Evolutionary conservation across 1,140 invertebrate species (phyloP).

Genomic region (Zaprionus lachaisei): DNA sequence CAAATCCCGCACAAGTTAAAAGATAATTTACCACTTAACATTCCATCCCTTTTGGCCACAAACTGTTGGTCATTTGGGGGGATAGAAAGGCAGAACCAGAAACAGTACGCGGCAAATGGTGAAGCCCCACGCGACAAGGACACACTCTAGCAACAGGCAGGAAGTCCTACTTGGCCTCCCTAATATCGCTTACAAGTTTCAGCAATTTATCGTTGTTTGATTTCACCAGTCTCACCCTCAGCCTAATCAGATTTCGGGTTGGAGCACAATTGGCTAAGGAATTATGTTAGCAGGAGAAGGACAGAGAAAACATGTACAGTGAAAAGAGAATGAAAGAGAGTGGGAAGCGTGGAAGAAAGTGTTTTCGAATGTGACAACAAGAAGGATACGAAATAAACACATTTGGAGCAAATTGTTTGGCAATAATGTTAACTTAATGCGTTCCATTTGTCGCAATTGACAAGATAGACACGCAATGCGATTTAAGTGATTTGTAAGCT

Average conservation of each 20-base stretch:
- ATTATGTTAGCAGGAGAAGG: slow-evolving; percentile 44
- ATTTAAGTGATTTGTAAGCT: slow-evolving; percentile 72
- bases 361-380: slow-evolving; percentile 65
- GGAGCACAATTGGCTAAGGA: slow-evolving; percentile 69
- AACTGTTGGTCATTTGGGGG: slow-evolving; percentile 49
- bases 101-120: slow-evolving; percentile 26
- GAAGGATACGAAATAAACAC: slow-evolving; percentile 77
- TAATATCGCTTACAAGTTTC: slow-evolving; percentile 74
- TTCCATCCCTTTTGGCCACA: slow-evolving; percentile 54
- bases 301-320: not conserved
- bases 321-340: slow-evolving; percentile 8
- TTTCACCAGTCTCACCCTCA: slow-evolving; percentile 43
- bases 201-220: slow-evolving; percentile 81
- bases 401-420: slow-evolving; percentile 80
- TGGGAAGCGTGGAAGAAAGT: slow-evolving; percentile 27
- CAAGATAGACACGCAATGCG: slow-evolving; percentile 68
- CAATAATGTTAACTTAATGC: slow-evolving; percentile 83
- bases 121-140: slow-evolving; percentile 61
- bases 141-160: slow-evolving; percentile 72
- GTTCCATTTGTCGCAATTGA: slow-evolving; percentile 80
- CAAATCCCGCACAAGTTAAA: slow-evolving; percentile 30
- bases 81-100: slow-evolving; percentile 5
- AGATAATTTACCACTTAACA: slow-evolving; percentile 76
- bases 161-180: slow-evolving; percentile 47
- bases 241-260: slow-evolving; percentile 78